These are phyloP conservation scores for Melikaiella ostensackeni DNA, from an alignment of 2,888 invertebrate genomes.

Conservation along the genomic window DNA sequence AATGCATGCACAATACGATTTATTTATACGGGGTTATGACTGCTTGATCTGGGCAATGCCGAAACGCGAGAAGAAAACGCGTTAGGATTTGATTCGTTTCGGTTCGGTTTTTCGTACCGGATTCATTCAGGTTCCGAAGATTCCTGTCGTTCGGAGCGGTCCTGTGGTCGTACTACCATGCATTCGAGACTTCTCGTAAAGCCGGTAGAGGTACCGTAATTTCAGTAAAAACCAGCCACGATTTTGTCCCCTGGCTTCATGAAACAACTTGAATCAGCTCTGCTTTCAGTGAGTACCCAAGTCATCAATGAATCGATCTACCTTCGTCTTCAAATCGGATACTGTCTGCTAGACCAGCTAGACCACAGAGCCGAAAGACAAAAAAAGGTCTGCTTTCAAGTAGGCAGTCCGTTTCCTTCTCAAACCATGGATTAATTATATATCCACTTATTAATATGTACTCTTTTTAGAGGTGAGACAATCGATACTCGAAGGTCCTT, in stretches of 20 bases:
- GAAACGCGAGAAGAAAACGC: conserved; percentile 28
- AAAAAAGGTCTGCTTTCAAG: not conserved
- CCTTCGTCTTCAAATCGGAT: not conserved
- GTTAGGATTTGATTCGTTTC: conserved; percentile 35
- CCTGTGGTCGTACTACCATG: not conserved
- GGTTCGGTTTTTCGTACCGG: conserved; percentile 33
- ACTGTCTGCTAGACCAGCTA: not conserved
- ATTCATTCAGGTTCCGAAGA: conserved; percentile 25
- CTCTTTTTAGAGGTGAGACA: not conserved
- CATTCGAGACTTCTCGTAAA: conserved; percentile 4
- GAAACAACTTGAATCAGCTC: conserved; percentile 4
- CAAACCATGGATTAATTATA: not conserved
- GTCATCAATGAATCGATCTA: conserved; percentile 26
- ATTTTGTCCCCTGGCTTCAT: conserved; percentile 27
- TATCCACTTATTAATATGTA: not conserved
- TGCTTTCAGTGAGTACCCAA: conserved; percentile 4
- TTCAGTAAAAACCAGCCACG: conserved; percentile 33
- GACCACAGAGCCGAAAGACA: not conserved
- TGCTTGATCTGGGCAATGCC: conserved; percentile 32
- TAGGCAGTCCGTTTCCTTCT: not conserved
- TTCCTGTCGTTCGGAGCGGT: conserved; percentile 7
- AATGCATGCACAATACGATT: conserved; percentile 58
- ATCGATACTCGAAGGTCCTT: conserved; percentile 3
- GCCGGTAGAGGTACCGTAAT: conserved; percentile 25
- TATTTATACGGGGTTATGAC: conserved; percentile 57